Conservation (phyloP, 1,140 invertebrate species). For the Bombus superbus region DNA sequence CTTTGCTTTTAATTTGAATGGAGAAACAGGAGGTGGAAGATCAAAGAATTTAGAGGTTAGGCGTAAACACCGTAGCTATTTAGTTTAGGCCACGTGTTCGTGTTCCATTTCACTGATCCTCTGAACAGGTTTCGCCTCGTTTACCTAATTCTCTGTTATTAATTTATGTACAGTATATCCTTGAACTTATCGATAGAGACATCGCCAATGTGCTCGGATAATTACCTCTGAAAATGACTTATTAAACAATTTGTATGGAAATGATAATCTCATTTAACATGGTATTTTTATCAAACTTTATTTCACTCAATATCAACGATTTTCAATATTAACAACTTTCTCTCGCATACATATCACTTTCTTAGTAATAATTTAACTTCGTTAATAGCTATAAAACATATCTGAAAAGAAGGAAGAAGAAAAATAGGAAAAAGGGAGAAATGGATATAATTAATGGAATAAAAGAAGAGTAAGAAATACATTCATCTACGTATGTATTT, state of each 20-base stretch:
- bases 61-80: neutral
- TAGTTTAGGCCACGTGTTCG: neutral
- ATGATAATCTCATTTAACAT: neutral
- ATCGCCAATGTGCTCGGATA: neutral
- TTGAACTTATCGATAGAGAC: constrained; percentile 6
- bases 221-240: neutral
- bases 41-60: neutral
- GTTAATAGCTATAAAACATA: neutral
- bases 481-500: neutral
- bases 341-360: neutral
- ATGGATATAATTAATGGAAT: neutral
- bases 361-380: neutral
- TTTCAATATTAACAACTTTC: neutral
- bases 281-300: neutral
- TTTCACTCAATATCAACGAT: neutral
- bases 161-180: neutral
- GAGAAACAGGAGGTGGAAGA: neutral
- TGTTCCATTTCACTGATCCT: neutral
- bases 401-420: neutral
- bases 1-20: neutral
- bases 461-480: neutral
- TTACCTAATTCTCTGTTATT: neutral
- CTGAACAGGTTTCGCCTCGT: neutral
- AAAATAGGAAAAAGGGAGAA: neutral
- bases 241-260: neutral